Evolutionary conservation across 2,888 invertebrate genomes (phyloP).

Genomic region (Ecliptopera silaceata): DNA sequence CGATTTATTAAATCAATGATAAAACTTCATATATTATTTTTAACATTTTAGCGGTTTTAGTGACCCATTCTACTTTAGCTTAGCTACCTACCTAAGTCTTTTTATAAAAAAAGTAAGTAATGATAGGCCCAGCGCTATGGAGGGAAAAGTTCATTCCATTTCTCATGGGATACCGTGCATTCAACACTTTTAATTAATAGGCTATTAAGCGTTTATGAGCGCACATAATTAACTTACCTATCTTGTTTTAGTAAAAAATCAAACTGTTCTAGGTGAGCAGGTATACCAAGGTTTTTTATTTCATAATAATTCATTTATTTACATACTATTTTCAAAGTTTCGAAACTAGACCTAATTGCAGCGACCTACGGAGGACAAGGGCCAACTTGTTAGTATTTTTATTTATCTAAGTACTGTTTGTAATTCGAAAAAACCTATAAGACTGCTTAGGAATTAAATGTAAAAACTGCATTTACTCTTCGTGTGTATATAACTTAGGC

Average conservation of each 20-base stretch:
- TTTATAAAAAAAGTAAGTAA: constrained; percentile 10
- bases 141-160: constrained; percentile 24
- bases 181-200: constrained; percentile 25
- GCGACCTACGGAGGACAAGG: no score
- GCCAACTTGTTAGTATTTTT: no score
- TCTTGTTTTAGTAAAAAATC: constrained; percentile 8
- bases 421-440: no score
- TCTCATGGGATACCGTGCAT: constrained; percentile 24
- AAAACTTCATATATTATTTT: no score
- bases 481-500: no score
- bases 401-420: no score
- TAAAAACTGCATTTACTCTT: no score
- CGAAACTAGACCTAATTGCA: neutral
- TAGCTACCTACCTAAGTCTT: neutral
- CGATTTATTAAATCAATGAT: no score
- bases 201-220: constrained; percentile 17
- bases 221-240: constrained; percentile 8
- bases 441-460: no score
- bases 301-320: neutral
- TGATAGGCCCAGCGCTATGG: constrained; percentile 17
- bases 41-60: no score
- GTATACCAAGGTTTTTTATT: constrained; percentile 1
- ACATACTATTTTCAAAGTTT: neutral
- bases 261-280: neutral
- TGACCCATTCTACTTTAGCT: no score